Evolutionary conservation across 2,888 invertebrate genomes (phyloP).

Genomic region (Tenthredo livida): DNA sequence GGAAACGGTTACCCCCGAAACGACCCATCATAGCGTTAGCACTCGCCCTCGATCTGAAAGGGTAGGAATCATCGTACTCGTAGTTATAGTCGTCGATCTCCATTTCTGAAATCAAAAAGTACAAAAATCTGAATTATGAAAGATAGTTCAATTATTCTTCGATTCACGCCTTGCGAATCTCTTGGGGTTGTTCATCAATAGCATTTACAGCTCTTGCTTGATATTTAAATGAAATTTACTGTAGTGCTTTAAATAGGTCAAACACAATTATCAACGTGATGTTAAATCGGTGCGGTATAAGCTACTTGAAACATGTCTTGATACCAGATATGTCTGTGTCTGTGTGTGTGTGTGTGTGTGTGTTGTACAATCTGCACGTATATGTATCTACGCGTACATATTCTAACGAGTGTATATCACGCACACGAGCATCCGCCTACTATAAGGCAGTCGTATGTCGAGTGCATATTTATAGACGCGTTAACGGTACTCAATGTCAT

Average conservation of each 20-base stretch:
- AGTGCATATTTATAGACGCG: slow-evolving; percentile 51
- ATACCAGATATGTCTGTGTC: background rate
- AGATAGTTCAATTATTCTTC: background rate
- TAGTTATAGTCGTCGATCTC: slow-evolving; percentile 69
- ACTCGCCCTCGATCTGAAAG: slow-evolving; percentile 69
- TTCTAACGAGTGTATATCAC: background rate
- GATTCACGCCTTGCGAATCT: background rate
- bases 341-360: background rate
- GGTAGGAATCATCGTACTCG: slow-evolving; percentile 68
- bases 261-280: background rate
- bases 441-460: slow-evolving; percentile 9
- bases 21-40: slow-evolving; percentile 72
- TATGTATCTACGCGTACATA: background rate
- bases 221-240: background rate
- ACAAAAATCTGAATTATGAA: background rate
- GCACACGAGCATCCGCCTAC: slow-evolving; percentile 8
- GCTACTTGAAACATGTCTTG: background rate
- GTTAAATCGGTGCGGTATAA: background rate
- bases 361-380: background rate
- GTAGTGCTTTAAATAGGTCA: background rate
- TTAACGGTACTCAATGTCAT: slow-evolving; percentile 51
- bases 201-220: background rate
- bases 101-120: slow-evolving; percentile 63
- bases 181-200: too few species aligned
- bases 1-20: slow-evolving; percentile 62